Percentiles rank a stretch among this genome's conserved stretches.
These are phyloP conservation scores for Drosophila burlai DNA, from an alignment of 1,140 invertebrate species.

Conservation along the genomic window DNA sequence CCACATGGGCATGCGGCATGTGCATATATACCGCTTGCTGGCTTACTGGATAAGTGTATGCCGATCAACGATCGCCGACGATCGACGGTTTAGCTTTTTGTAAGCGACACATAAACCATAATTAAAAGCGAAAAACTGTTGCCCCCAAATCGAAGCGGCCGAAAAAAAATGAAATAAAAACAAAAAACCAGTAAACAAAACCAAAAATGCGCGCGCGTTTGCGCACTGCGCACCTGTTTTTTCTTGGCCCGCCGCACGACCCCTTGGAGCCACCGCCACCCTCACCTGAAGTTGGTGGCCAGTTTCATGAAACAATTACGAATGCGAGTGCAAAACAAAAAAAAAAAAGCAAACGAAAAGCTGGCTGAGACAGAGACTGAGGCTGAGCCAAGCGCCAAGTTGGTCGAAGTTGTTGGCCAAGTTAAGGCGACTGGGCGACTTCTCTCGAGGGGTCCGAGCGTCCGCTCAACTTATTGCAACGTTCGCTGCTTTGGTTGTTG, in stretches of 20 bases:
- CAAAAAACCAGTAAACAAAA: conserved; percentile 58
- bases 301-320: conserved; percentile 82
- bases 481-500: conserved; percentile 15
- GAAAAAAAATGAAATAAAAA: conserved; percentile 6
- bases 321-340: conserved; percentile 50
- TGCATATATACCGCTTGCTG: conserved; percentile 27
- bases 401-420: conserved; percentile 51
- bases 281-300: conserved; percentile 48
- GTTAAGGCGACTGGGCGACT: conserved; percentile 28
- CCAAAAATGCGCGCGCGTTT: conserved; percentile 57
- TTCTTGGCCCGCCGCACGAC: conserved; percentile 1
- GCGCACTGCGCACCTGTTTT: conserved; percentile 72
- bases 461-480: conserved; percentile 52
- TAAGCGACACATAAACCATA: conserved; percentile 72
- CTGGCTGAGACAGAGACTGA: conserved; percentile 3
- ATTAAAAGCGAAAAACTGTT: conserved; percentile 77
- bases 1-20: conserved; percentile 21
- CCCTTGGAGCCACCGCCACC: conserved; percentile 2
- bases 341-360: conserved; percentile 29
- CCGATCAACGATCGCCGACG: conserved; percentile 31
- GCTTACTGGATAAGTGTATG: conserved; percentile 40
- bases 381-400: conserved; percentile 49
- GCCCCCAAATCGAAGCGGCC: conserved; percentile 59
- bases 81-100: conserved; percentile 34
- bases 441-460: conserved; percentile 23